These are phyloP conservation scores for Hydriomena furcata DNA, from an alignment of 2,888 invertebrate species.

Conservation along the genomic window DNA sequence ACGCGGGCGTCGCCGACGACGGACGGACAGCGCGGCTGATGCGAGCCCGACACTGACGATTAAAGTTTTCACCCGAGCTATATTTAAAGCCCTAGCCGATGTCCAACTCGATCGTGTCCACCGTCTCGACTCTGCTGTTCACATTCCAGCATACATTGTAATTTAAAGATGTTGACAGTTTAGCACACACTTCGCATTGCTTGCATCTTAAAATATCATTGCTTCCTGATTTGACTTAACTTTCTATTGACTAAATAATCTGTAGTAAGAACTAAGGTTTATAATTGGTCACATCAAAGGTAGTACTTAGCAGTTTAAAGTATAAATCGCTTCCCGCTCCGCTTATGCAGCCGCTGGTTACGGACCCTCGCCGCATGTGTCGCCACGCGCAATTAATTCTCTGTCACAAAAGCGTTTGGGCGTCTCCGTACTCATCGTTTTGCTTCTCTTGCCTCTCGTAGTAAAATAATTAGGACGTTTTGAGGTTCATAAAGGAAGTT, in stretches of 20 bases:
- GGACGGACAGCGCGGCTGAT: conserved; percentile 72
- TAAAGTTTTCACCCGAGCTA: conserved; percentile 80
- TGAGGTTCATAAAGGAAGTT: conserved; percentile 82
- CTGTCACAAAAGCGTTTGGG: conserved; percentile 83
- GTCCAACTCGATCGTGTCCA: conserved; percentile 47
- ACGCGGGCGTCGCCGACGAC: conserved; percentile 69
- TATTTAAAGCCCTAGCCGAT: conserved; percentile 60
- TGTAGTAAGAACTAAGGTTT: too few relatives aligned
- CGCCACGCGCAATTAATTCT: conserved; percentile 81
- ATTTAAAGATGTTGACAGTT: background rate
- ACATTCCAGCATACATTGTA: conserved; percentile 22
- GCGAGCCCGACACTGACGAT: conserved; percentile 69
- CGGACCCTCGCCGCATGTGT: conserved; percentile 62
- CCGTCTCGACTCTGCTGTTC: conserved; percentile 33
- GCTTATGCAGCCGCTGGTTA: conserved; percentile 37
- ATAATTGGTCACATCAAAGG: too few relatives aligned
- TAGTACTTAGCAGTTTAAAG: background rate
- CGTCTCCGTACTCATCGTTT: conserved; percentile 76
- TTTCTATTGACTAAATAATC: too few relatives aligned
- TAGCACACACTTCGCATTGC: conserved; percentile 23
- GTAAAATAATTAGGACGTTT: conserved; percentile 83
- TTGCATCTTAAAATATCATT: conserved; percentile 24
- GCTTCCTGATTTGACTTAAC: background rate
- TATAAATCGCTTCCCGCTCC: conserved; percentile 23
- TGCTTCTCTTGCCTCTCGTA: conserved; percentile 72